Percentiles rank a stretch among this genome's conserved stretches.
Conservation (phyloP, 1,140 invertebrate species). For the Acromyrmex heyeri region DNA sequence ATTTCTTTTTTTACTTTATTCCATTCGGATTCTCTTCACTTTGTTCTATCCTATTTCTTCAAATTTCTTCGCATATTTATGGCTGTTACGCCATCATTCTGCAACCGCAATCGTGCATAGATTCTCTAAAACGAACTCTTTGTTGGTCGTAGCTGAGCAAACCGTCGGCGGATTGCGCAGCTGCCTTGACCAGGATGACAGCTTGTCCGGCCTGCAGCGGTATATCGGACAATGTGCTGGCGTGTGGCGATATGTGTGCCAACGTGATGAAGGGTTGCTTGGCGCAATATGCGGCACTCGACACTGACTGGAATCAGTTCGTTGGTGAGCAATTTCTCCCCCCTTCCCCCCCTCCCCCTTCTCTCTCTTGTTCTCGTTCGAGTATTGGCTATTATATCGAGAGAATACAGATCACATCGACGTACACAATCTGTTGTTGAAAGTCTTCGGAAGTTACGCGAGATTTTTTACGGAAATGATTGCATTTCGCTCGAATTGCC, state of each 20-base stretch:
- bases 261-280: constrained; percentile 97
- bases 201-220: constrained; percentile 95
- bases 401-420: not conserved
- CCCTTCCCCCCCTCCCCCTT: too few relatives aligned
- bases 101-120: not conserved
- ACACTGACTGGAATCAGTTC: constrained; percentile 96
- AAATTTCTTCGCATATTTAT: constrained; percentile 1
- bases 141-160: constrained; percentile 79
- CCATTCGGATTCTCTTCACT: not conserved
- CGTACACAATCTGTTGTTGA: not conserved
- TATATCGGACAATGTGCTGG: constrained; percentile 89
- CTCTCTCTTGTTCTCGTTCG: not conserved
- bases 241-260: constrained; percentile 95
- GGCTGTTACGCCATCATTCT: not conserved
- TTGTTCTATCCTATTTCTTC: not conserved
- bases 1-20: not conserved
- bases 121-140: constrained; percentile 53
- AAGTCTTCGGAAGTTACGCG: not conserved
- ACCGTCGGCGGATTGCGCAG: constrained; percentile 90
- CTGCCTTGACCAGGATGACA: constrained; percentile 93
- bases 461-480: not conserved
- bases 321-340: constrained; percentile 90
- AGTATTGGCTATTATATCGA: constrained; percentile 33
- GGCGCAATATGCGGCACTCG: constrained; percentile 93
- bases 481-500: not conserved